Percentiles rank a stretch among this genome's conserved stretches.
phyloP scores from a whole-genome alignment of 2,888 invertebrate genomes.

The Hipparchia sbordonii region DNA sequence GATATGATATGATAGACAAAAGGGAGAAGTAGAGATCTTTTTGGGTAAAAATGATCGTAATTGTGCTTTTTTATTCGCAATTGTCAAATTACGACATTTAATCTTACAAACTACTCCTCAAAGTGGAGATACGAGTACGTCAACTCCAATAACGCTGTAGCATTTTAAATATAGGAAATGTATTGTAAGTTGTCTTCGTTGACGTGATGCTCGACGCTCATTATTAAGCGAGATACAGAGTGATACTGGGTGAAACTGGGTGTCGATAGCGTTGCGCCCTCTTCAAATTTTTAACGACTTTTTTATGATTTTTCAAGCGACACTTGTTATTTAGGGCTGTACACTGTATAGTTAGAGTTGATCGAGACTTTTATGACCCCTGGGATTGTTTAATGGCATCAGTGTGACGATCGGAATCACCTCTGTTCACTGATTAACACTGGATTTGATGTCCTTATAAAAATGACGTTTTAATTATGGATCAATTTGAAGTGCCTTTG shows the following conservation, averaged over 20 bases:
- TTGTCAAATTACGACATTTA: too few species aligned
- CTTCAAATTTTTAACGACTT: slow-evolving; percentile 49
- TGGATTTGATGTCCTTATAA: too few species aligned
- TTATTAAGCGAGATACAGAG: slow-evolving; percentile 42
- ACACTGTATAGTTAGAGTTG: background rate
- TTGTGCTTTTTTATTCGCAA: too few species aligned
- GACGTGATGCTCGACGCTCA: slow-evolving; percentile 22
- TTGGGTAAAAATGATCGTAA: too few species aligned
- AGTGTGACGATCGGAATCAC: too few species aligned
- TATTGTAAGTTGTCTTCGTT: background rate
- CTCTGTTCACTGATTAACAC: too few species aligned
- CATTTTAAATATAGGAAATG: background rate
- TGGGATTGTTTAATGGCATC: background rate
- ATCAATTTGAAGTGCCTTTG: too few species aligned
- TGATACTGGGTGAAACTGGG: slow-evolving; percentile 23
- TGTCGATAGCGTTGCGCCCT: slow-evolving; percentile 39
- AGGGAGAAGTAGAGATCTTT: too few species aligned
- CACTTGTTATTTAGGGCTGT: slow-evolving; percentile 36
- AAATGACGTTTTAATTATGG: too few species aligned
- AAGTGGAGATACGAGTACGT: background rate
- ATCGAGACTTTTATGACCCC: background rate
- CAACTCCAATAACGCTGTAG: background rate
- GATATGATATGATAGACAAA: too few species aligned
- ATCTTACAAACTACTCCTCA: too few species aligned
- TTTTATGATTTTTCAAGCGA: slow-evolving; percentile 47